These are phyloP conservation scores for Montifringilla adamsi DNA, from an alignment of 2,113 vertebrate genomes.

Conservation along the genomic window DNA sequence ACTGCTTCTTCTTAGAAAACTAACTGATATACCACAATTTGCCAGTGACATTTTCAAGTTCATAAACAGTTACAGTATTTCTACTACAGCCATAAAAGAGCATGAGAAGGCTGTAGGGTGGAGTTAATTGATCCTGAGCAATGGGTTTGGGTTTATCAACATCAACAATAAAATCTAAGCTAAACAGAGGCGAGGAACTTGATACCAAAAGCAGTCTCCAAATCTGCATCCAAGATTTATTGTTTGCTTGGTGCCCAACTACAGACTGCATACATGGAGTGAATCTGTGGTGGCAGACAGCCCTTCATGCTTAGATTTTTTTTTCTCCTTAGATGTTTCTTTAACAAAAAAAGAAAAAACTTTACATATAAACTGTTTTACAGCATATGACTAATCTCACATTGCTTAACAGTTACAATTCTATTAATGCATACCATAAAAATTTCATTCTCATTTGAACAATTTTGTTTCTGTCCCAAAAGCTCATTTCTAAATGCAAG, in stretches of 20 bases:
- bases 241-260: neutral
- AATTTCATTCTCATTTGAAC: neutral
- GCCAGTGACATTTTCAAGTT: neutral
- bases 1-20: neutral
- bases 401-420: neutral
- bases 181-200: neutral
- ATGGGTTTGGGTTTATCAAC: neutral
- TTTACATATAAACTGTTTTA: neutral
- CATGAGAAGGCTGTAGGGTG: neutral
- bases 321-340: neutral
- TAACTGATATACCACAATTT: neutral
- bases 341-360: neutral
- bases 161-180: neutral
- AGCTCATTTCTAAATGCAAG: neutral
- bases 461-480: neutral
- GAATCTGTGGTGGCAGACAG: neutral
- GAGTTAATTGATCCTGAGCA: neutral
- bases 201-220: neutral
- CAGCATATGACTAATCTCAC: neutral
- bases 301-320: neutral
- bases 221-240: neutral
- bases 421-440: neutral
- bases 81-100: neutral
- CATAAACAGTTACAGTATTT: neutral
- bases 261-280: rapidly evolving